phyloP scores from a whole-genome alignment of 2,888 invertebrate genomes.

The Biston stratarius region DNA sequence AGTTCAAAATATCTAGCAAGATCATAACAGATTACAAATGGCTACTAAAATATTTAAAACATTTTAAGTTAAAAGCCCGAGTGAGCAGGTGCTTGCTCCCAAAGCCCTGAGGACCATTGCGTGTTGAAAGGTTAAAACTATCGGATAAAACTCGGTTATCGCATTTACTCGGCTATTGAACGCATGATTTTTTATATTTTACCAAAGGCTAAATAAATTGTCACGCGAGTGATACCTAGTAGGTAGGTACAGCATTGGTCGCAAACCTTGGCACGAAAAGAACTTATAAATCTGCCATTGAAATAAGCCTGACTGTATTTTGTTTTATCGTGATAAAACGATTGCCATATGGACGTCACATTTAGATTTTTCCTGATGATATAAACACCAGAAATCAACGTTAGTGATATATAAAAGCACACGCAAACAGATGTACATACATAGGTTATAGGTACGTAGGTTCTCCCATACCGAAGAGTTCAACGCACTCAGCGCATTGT shows the following conservation, averaged over 20 bases:
- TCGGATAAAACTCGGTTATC: constrained; percentile 47
- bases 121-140: constrained; percentile 49
- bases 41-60: constrained; percentile 42
- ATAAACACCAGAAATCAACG: background rate
- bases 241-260: constrained; percentile 1
- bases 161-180: constrained; percentile 47
- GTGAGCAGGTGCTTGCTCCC: constrained; percentile 42
- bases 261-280: constrained; percentile 36
- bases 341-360: background rate
- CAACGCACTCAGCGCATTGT: constrained; percentile 47
- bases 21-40: constrained; percentile 26
- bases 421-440: constrained; percentile 5
- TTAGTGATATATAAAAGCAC: background rate
- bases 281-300: constrained; percentile 10
- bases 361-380: constrained; percentile 1
- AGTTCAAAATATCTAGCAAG: constrained; percentile 18
- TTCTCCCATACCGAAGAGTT: constrained; percentile 42
- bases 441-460: constrained; percentile 5
- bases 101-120: constrained; percentile 44
- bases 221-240: constrained; percentile 51
- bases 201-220: constrained; percentile 44
- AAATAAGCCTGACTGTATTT: constrained; percentile 8
- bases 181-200: constrained; percentile 46
- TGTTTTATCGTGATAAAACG: constrained; percentile 17
- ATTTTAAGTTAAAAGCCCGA: constrained; percentile 42